These are phyloP conservation scores for Mechanitis messenoides DNA, from an alignment of 2,888 invertebrate species.

Conservation along the genomic window DNA sequence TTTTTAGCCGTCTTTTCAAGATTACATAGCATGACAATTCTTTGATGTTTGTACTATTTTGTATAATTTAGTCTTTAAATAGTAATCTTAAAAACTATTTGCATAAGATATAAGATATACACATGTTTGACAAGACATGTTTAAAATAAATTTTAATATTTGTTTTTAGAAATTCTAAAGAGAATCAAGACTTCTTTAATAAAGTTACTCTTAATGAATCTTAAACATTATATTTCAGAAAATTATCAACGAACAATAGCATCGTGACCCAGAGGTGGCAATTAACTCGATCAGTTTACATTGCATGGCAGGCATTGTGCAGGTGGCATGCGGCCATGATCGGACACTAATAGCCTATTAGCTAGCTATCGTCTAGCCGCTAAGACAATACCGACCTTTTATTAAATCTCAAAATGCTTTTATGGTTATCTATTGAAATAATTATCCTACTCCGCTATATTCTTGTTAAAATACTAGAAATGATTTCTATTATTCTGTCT, in stretches of 20 bases:
- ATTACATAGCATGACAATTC: background rate
- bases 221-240: too few species aligned
- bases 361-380: conserved; percentile 11
- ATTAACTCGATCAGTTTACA: conserved; percentile 21
- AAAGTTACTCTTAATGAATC: too few species aligned
- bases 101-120: too few species aligned
- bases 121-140: background rate
- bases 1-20: conserved; percentile 2
- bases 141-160: too few species aligned
- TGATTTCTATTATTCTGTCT: background rate
- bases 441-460: background rate
- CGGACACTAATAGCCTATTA: conserved; percentile 18
- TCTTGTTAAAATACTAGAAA: background rate
- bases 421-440: background rate
- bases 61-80: too few species aligned
- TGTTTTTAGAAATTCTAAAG: too few species aligned
- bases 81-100: too few species aligned
- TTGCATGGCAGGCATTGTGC: conserved; percentile 11
- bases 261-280: conserved; percentile 3
- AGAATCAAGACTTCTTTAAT: too few species aligned
- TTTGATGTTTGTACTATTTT: background rate
- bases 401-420: conserved; percentile 9
- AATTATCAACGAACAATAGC: too few species aligned
- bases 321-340: conserved; percentile 8
- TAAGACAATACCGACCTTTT: conserved; percentile 9